phyloP scores from a whole-genome alignment of 2,888 invertebrate genomes.

The Pyralis farinalis region DNA sequence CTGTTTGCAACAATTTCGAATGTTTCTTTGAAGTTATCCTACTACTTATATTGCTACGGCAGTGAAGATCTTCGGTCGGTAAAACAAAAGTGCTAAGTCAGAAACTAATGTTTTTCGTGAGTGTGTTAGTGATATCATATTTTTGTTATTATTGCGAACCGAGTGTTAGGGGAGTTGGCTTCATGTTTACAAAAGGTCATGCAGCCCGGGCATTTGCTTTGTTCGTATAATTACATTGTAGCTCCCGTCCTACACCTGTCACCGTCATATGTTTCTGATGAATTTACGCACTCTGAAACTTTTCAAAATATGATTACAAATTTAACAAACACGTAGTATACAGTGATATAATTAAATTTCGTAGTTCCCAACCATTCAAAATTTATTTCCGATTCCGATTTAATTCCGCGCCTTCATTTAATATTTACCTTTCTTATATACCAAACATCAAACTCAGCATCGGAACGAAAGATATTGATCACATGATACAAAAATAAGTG shows the following conservation, averaged over 20 bases:
- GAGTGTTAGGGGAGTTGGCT: conserved; percentile 36
- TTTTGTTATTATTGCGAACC: conserved; percentile 25
- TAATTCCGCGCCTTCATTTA: too few species aligned
- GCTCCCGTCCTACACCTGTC: conserved; percentile 39
- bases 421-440: too few species aligned
- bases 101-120: background rate
- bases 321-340: background rate
- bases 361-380: too few species aligned
- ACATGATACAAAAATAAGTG: too few species aligned
- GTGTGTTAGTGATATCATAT: conserved; percentile 18
- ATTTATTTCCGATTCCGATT: too few species aligned
- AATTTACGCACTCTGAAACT: conserved; percentile 23
- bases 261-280: conserved; percentile 30
- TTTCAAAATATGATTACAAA: background rate
- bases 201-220: conserved; percentile 36
- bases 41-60: too few species aligned
- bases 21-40: too few species aligned
- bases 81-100: background rate
- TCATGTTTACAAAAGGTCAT: conserved; percentile 48
- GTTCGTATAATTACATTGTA: conserved; percentile 43
- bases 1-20: too few species aligned
- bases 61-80: too few species aligned
- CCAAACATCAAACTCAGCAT: too few species aligned
- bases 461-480: too few species aligned
- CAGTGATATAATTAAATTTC: too few species aligned